Evolutionary conservation across 2,888 invertebrate genomes (phyloP), one percentile per base, ranked within the genome.

Genomic region (Mayetiola destructor): DNA sequence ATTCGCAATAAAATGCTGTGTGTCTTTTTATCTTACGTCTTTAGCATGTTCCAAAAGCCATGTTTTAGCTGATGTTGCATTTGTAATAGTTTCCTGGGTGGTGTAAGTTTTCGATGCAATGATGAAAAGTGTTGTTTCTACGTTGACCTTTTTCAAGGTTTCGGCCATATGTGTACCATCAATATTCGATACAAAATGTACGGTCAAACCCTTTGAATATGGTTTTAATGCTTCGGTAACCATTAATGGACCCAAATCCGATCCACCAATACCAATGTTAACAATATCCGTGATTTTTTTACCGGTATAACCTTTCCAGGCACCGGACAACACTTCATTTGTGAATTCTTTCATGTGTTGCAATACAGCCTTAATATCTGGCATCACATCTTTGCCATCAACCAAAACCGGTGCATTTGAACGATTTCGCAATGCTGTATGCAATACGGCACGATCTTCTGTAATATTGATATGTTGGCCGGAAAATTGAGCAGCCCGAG

Each of bases 41-140:
- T 90, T 89, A 48, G 92, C 86, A 61, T 80, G 76, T 16, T 82
- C 77, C 62, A 99, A 72, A 69, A 99, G 86, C 99, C 99, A 99
- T 58, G 79, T 76, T 72, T 95, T 95, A n/a, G 99, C 97, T 1
- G 97, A 94, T 1, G 85, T 88, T 14, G 99, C 97, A 76, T 99
- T 99, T 57, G 97, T 97, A 65, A 99, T 94, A 12, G 99, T 99
- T 77, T 99, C 99, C 73, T 92, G 96, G 0, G 97, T 99, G 53
- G 97, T 99, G 73, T 94, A 99, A 1, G 97, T 99, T 78, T 99
- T 99, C 2, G 97, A 97, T 0, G 99, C 99, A 67, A 99, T 90
- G 69, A 99, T 95, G 75, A 99, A 99, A 40, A 99, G 77, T 1
- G 90, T 87, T 0, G 95, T 94, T 73, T 96, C 96, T 0, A 95